Percentiles rank a stretch among this genome's conserved stretches.
These are phyloP conservation scores for Troides aeacus DNA, from an alignment of 2,888 invertebrate genomes.

Conservation along the genomic window DNA sequence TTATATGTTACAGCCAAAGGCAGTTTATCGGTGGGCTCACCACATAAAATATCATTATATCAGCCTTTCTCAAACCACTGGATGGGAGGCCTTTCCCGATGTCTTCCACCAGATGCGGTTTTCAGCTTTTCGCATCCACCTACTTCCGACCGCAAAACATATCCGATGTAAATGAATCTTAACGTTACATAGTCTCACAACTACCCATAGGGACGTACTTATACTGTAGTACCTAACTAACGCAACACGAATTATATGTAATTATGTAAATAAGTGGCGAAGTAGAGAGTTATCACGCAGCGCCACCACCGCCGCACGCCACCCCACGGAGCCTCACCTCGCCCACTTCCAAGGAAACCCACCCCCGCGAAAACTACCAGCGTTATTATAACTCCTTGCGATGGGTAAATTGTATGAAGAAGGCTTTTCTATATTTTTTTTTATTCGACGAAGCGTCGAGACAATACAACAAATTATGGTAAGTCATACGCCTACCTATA, in stretches of 20 bases:
- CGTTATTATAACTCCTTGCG: conserved; percentile 72
- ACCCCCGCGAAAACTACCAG: conserved; percentile 65
- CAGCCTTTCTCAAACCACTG: too few species aligned
- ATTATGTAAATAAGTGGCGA: conserved; percentile 75
- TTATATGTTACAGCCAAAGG: too few species aligned
- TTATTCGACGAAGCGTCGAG: too few species aligned
- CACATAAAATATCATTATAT: too few species aligned
- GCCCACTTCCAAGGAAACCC: conserved; percentile 39
- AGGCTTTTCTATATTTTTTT: conserved; percentile 33
- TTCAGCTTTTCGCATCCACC: too few species aligned
- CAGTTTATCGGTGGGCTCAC: too few species aligned
- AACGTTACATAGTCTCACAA: not conserved
- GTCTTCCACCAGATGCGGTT: too few species aligned
- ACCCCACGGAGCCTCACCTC: conserved; percentile 42
- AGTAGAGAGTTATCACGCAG: conserved; percentile 59
- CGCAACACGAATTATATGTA: conserved; percentile 58
- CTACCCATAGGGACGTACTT: conserved; percentile 13
- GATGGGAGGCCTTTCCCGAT: too few species aligned
- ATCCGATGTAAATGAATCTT: not conserved
- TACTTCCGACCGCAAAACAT: not conserved
- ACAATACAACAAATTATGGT: too few species aligned
- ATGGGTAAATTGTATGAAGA: conserved; percentile 42
- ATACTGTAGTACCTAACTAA: conserved; percentile 36
- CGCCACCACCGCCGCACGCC: conserved; percentile 33
- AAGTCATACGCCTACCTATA: too few species aligned